Evolutionary conservation across 2,113 vertebrate genomes (phyloP).

Genomic region (Hippopotamus amphibius): DNA sequence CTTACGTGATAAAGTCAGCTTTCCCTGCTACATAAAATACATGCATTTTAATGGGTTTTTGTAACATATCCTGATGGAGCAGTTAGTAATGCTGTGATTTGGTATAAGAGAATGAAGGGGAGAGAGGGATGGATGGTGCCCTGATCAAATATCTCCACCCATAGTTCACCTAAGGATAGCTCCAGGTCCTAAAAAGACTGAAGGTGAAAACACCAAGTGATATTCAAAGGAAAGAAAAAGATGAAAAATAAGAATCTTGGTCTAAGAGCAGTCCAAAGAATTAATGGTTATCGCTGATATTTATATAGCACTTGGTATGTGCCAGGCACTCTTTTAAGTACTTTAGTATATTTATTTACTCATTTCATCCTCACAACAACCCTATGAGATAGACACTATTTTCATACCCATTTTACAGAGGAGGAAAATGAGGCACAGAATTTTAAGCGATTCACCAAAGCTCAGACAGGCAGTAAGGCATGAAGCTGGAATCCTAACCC

Average conservation of each 20-base stretch:
- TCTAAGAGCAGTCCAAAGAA: constrained; percentile 22
- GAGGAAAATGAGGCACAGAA: not conserved
- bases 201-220: constrained; percentile 16
- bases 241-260: not conserved
- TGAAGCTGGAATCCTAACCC: not conserved
- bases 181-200: not conserved
- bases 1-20: not conserved
- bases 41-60: not conserved
- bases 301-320: not conserved
- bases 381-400: not conserved
- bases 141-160: not conserved
- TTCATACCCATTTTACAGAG: constrained; percentile 3
- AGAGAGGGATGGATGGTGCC: not conserved
- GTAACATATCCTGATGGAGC: not conserved
- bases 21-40: not conserved
- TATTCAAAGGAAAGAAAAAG: constrained; percentile 20
- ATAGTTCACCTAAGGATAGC: not conserved
- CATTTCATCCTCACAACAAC: not conserved
- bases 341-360: not conserved
- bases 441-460: not conserved
- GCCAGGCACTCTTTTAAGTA: not conserved
- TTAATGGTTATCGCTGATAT: not conserved
- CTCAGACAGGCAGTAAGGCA: not conserved
- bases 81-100: not conserved
- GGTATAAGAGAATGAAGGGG: not conserved